These are phyloP conservation scores for Aphelocoma californica DNA, from an alignment of 2,797 vertebrate genomes.

Conservation along the genomic window DNA sequence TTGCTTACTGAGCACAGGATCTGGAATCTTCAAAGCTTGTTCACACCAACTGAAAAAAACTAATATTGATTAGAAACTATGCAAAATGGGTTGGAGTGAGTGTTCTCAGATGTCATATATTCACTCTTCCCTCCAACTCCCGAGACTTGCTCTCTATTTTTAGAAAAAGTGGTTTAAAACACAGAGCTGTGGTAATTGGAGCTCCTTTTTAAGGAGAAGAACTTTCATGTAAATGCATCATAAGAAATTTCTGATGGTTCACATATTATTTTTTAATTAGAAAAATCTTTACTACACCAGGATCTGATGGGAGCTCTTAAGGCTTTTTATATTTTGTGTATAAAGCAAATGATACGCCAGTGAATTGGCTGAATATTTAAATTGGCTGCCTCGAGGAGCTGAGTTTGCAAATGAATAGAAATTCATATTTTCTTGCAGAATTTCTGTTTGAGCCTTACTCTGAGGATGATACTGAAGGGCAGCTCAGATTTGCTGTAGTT, in stretches of 20 bases:
- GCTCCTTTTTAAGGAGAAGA: background rate
- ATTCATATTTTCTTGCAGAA: background rate
- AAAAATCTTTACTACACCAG: background rate
- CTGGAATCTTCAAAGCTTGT: background rate
- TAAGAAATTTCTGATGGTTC: slow-evolving; percentile 3
- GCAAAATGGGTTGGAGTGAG: background rate
- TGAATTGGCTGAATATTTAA: slow-evolving; percentile 15
- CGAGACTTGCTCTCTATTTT: background rate
- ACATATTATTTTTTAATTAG: slow-evolving; percentile 38
- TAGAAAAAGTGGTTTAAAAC: background rate
- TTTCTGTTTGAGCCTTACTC: background rate
- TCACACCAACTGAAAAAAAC: background rate
- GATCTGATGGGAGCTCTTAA: background rate
- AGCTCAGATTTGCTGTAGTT: background rate
- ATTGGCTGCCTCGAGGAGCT: slow-evolving; percentile 7
- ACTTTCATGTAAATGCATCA: background rate
- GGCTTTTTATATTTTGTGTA: slow-evolving; percentile 1
- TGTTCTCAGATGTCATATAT: background rate
- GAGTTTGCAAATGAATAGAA: slow-evolving; percentile 2
- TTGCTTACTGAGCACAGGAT: background rate
- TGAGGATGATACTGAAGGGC: background rate
- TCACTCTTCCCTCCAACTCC: background rate
- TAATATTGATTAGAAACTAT: background rate
- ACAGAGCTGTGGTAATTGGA: background rate
- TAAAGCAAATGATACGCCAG: slow-evolving; percentile 12